Percentiles rank a stretch among this genome's conserved stretches.
Evolutionary conservation across 2,113 vertebrate species (phyloP).

Genomic region (Erythrocebus patas): DNA sequence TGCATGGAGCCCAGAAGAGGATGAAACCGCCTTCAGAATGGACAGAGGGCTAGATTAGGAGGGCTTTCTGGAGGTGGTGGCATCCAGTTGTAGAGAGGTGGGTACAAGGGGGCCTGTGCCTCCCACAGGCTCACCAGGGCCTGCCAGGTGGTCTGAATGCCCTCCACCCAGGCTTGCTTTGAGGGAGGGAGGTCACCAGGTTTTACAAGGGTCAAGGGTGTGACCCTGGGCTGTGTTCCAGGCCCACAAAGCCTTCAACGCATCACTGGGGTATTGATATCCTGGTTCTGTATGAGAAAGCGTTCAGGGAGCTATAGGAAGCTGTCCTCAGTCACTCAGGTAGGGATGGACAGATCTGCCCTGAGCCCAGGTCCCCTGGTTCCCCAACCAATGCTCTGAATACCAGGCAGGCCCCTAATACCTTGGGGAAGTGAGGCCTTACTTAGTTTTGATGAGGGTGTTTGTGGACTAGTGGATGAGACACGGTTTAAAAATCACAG

Average conservation of each 20-base stretch:
- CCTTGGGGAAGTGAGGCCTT: background rate
- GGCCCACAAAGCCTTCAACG: background rate
- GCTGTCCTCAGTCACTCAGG: background rate
- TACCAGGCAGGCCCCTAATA: rapidly evolving
- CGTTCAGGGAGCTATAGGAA: too few species aligned
- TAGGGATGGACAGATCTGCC: background rate
- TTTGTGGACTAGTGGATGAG: background rate
- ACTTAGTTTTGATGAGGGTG: background rate
- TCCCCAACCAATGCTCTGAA: rapidly evolving
- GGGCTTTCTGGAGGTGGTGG: background rate
- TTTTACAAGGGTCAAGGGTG: background rate
- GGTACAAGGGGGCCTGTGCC: background rate
- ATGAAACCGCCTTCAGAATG: background rate
- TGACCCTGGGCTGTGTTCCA: background rate
- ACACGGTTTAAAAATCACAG: background rate
- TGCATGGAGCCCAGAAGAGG: background rate
- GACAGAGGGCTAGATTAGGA: background rate
- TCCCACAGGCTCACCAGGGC: background rate
- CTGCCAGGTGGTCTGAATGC: background rate
- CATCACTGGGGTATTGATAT: rapidly evolving
- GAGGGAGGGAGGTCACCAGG: background rate
- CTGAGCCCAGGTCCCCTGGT: background rate
- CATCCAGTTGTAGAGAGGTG: background rate
- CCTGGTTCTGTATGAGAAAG: background rate
- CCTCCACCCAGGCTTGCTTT: background rate